Conservation (phyloP, 2,888 invertebrate genomes). For the Acronicta alni region DNA sequence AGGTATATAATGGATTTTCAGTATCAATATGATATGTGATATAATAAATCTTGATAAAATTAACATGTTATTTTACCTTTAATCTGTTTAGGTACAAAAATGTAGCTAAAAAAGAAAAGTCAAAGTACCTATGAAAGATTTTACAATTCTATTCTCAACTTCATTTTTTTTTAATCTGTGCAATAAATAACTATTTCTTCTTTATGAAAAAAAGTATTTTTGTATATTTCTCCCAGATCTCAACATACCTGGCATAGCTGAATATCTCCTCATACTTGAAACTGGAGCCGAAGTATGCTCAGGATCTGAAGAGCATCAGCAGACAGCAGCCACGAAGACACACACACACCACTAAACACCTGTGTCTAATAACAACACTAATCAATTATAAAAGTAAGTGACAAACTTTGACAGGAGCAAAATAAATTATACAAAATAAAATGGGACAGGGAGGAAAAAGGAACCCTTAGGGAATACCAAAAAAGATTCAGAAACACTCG, state of each 20-base stretch:
- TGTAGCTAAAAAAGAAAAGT: too few species aligned
- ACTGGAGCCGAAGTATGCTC: conserved; percentile 61
- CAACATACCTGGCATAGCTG: conserved; percentile 79
- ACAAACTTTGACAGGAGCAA: conserved; percentile 52
- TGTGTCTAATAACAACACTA: conserved; percentile 67
- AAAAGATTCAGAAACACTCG: conserved; percentile 47
- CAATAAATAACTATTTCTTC: neutral
- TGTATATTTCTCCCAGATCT: neutral
- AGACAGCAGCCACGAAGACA: conserved; percentile 68
- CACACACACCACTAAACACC: conserved; percentile 81
- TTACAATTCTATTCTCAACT: too few species aligned
- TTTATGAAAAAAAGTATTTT: neutral
- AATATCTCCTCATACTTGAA: conserved; percentile 78
- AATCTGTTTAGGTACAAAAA: too few species aligned
- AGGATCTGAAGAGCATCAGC: conserved; percentile 75
- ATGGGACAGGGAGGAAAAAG: conserved; percentile 29
- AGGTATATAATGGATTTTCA: too few species aligned
- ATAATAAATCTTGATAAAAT: too few species aligned
- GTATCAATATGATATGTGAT: too few species aligned
- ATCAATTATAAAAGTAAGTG: conserved; percentile 58
- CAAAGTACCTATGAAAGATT: too few species aligned
- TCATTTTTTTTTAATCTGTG: too few species aligned
- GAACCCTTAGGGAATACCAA: conserved; percentile 22
- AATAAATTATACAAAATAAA: conserved; percentile 33
- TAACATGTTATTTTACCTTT: too few species aligned